These are phyloP conservation scores for Betta splendens DNA, from an alignment of 2,797 vertebrate genomes.

Conservation along the genomic window DNA sequence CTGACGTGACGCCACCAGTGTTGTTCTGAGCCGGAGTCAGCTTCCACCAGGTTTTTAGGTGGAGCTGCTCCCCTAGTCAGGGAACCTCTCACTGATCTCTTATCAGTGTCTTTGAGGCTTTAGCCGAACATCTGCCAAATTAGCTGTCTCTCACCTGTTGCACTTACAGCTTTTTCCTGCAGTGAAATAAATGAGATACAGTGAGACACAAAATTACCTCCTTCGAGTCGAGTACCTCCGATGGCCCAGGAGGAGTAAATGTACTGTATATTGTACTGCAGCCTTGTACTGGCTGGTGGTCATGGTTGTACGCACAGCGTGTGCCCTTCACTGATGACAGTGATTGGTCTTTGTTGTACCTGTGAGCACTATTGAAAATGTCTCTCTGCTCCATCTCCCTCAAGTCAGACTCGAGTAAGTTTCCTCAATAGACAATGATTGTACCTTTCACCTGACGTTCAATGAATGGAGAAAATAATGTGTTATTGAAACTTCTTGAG, in stretches of 20 bases:
- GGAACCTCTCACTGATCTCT: too few species aligned
- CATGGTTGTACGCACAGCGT: conserved; percentile 17
- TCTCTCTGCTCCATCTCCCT: conserved; percentile 24
- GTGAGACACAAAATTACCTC: background rate
- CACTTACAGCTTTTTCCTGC: background rate
- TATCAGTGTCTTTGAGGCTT: background rate
- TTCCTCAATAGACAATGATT: conserved; percentile 51
- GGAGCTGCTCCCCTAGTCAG: too few species aligned
- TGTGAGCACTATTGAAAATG: conserved; percentile 24
- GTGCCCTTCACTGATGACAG: conserved; percentile 23
- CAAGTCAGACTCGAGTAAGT: conserved; percentile 14
- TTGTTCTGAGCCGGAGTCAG: too few species aligned
- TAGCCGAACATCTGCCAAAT: background rate
- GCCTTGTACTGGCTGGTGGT: conserved; percentile 15
- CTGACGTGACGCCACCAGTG: too few species aligned
- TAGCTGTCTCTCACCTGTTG: background rate
- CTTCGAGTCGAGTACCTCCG: too few species aligned
- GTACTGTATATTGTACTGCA: too few species aligned
- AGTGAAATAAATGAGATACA: background rate
- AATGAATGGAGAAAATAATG: conserved; percentile 49
- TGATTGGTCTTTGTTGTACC: conserved; percentile 35
- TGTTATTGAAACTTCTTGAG: conserved; percentile 50
- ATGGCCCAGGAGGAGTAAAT: too few species aligned
- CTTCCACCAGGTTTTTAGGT: too few species aligned
- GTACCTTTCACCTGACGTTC: conserved; percentile 38